A percentile compares a stretch with the other conserved stretches of the same genome.
Evolutionary conservation across 53 echinoderm and acorn worm species (phyloP).

Genomic region (Stichopus horrens): DNA sequence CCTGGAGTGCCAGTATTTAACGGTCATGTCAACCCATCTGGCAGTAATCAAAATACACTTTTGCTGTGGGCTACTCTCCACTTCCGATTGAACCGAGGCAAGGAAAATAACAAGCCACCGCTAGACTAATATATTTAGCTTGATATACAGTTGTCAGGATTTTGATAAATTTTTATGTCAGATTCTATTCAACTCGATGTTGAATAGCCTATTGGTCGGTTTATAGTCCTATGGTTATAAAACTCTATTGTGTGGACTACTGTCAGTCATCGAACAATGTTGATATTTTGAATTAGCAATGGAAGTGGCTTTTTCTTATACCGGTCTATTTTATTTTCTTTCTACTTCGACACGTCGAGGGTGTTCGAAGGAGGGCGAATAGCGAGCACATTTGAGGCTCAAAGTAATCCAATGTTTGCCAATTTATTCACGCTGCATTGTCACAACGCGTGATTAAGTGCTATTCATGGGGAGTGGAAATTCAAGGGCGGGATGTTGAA

Average conservation of each 20-base stretch:
- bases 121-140: constrained; percentile 14
- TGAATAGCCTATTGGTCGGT: background rate
- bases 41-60: constrained; percentile 24
- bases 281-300: constrained; percentile 1
- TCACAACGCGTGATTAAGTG: background rate
- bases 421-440: constrained; percentile 32
- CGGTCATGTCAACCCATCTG: constrained; percentile 25
- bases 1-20: background rate
- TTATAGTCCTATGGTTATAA: background rate
- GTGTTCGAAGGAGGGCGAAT: constrained; percentile 37
- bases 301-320: background rate
- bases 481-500: constrained; percentile 35
- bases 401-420: constrained; percentile 4
- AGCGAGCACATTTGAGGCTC: constrained; percentile 17
- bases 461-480: background rate
- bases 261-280: background rate
- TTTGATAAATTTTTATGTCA: background rate
- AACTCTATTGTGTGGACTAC: background rate
- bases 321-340: background rate
- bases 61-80: constrained; percentile 13
- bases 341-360: constrained; percentile 21
- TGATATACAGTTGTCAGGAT: background rate
- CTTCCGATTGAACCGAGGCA: constrained; percentile 34
- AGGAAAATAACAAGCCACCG: constrained; percentile 16
- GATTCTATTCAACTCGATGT: background rate